Evolutionary conservation across 2,797 vertebrate species (phyloP).

Genomic region (Cryptoblepharus egeriae): DNA sequence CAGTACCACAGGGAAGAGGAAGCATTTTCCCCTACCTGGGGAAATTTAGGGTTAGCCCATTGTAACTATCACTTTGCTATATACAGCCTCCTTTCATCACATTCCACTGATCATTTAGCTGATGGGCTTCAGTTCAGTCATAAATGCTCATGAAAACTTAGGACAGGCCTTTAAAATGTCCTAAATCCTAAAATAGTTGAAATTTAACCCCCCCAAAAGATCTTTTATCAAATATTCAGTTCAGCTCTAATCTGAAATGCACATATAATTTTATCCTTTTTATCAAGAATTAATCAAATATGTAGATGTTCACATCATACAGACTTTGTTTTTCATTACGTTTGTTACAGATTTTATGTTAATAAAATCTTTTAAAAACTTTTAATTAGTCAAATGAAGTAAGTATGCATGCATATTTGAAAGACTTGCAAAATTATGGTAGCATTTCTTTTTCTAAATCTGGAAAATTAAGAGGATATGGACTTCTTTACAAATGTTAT

Average conservation of each 20-base stretch:
- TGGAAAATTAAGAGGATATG: constrained; percentile 35
- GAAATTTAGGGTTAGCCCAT: too few species aligned
- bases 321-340: constrained; percentile 15
- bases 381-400: constrained; percentile 40
- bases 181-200: background rate
- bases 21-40: too few species aligned
- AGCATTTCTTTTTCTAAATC: constrained; percentile 22
- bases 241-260: constrained; percentile 1
- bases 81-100: background rate
- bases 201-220: background rate
- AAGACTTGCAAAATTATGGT: constrained; percentile 26
- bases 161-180: background rate
- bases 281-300: constrained; percentile 27
- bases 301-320: constrained; percentile 14
- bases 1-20: too few species aligned
- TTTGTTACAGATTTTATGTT: constrained; percentile 30
- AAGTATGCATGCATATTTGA: constrained; percentile 14
- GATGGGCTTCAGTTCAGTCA: background rate
- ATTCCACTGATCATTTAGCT: background rate
- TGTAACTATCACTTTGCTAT: background rate
- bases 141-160: background rate
- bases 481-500: constrained; percentile 50
- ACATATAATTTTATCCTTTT: constrained; percentile 7
- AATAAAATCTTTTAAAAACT: constrained; percentile 30
- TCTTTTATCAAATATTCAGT: background rate